Evolutionary conservation across 2,888 invertebrate species (phyloP), one percentile per base, ranked within the genome.

Genomic region (Pseudolycoriella hygida): DNA sequence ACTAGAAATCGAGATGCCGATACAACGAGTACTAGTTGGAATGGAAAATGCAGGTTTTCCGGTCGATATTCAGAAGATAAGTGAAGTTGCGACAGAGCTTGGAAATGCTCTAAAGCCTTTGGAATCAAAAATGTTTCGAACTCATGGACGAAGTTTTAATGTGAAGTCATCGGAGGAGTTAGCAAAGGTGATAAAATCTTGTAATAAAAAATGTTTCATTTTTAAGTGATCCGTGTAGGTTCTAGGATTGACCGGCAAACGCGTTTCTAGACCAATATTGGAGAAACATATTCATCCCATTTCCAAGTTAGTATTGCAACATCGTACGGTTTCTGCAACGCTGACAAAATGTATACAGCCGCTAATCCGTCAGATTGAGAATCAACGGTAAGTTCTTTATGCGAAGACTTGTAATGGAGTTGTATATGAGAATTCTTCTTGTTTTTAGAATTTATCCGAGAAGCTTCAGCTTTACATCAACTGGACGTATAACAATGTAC

Each of bases 401-500:
- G n/a, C n/a, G n/a, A n/a, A n/a, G n/a, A n/a, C n/a, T n/a, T n/a
- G n/a, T n/a, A n/a, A n/a, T n/a, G n/a, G 32, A 46, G 38, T 41
- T 42, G 40, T n/a, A 34, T 34, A 12, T 34, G 4, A 14, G 12
- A 4, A 34, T 34, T 15, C 20, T n/a, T 17, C 17, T 17, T 3
- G 50, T 58, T 59, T 54, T 15, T 57, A 73, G 82, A 54, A 74
- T 86, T 55, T 70, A 72, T 55, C 77, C 82, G 1, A 68, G 69
- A 46, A 81, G 77, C 58, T 71, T 80, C 46, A 78, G 74, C 43
- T 73, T 72, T 54, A 83, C 81, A 2, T 69, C 76, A 46, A 83
- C 84, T 1, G 86, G 97, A 1, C 72, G 97, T 49, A 79, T 97
- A 50, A 77, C 84, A 47, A 89, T 96, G 84, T 75, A 78, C 49